Conservation (phyloP, 2,888 invertebrate species). For the Cheilosia variabilis region DNA sequence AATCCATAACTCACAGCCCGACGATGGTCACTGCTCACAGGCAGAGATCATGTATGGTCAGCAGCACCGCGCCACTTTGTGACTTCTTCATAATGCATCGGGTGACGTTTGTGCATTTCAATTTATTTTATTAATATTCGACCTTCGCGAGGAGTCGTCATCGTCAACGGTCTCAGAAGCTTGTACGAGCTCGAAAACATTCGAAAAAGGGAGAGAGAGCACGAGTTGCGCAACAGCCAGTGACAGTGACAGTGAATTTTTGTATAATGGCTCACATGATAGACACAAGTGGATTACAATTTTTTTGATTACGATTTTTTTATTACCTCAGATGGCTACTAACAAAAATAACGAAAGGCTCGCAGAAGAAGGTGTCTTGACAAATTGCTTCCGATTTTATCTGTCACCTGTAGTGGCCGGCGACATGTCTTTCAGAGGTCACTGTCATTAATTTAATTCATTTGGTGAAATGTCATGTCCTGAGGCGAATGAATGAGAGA, state of each 20-base stretch:
- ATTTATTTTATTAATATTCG: conserved; percentile 28
- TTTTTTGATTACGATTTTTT: too few relatives aligned
- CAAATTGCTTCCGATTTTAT: conserved; percentile 3
- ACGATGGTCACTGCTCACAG: conserved; percentile 23
- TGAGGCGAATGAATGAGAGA: conserved; percentile 32
- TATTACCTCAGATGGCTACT: too few relatives aligned
- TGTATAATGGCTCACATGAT: conserved; percentile 9
- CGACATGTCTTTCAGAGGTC: conserved; percentile 43
- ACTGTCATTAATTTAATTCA: conserved; percentile 35
- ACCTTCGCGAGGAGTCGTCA: conserved; percentile 40
- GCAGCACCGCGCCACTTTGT: not conserved
- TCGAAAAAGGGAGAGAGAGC: not conserved
- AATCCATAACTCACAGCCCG: conserved; percentile 36
- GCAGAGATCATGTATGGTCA: not conserved
- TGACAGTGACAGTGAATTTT: conserved; percentile 60
- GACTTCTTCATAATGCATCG: conserved; percentile 26
- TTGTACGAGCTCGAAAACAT: conserved; percentile 2
- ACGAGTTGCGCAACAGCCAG: conserved; percentile 27
- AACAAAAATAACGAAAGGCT: too few relatives aligned
- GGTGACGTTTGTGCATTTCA: not conserved
- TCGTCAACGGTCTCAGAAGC: conserved; percentile 24
- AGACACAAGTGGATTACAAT: conserved; percentile 7
- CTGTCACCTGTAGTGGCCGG: conserved; percentile 4
- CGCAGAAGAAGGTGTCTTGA: not conserved
- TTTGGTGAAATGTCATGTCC: conserved; percentile 10